phyloP scores from a whole-genome alignment of 2,797 vertebrate species.

The Dromococcyx pavoninus region DNA sequence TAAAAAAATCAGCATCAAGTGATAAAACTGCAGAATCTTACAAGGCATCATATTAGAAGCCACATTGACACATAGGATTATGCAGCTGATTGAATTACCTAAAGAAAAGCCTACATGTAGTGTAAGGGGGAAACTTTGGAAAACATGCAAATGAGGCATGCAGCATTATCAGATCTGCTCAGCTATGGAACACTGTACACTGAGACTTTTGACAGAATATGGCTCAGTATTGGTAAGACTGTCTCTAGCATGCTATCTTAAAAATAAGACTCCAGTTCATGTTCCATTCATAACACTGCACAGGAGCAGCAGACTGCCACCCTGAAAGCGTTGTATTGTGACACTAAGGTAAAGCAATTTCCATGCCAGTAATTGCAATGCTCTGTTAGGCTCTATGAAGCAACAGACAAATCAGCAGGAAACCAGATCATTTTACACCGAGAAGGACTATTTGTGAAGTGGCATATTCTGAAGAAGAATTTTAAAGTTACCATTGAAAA shows the following conservation, averaged over 20 bases:
- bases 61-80: neutral
- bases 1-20: neutral
- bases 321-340: neutral
- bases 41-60: neutral
- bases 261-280: neutral
- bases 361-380: neutral
- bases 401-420: neutral
- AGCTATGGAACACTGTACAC: fast-evolving
- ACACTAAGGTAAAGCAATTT: neutral
- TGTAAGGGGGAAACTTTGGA: neutral
- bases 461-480: neutral
- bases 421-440: neutral
- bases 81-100: neutral
- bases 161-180: neutral
- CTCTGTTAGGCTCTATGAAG: neutral
- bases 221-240: neutral
- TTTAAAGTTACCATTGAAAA: neutral
- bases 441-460: neutral
- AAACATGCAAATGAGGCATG: neutral
- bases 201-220: neutral
- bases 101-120: neutral
- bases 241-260: neutral
- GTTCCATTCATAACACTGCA: neutral
- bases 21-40: neutral
- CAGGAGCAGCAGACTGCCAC: neutral